These are phyloP conservation scores for Beris chalybata DNA, from an alignment of 2,888 invertebrate genomes.

Conservation along the genomic window DNA sequence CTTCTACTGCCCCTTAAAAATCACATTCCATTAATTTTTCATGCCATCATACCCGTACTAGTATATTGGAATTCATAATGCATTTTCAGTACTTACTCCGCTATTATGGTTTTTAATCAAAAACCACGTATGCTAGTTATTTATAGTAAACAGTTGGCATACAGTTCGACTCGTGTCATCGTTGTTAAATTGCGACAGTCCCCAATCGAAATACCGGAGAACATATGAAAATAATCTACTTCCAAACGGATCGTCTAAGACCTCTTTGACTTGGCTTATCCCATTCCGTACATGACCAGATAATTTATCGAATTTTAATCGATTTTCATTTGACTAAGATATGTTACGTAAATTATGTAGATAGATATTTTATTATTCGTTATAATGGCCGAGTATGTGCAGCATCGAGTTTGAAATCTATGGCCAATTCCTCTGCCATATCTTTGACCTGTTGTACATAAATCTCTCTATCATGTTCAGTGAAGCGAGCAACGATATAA, in stretches of 20 bases:
- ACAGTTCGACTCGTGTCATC: conserved; percentile 21
- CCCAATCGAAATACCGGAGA: conserved; percentile 9
- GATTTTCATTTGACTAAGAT: conserved; percentile 23
- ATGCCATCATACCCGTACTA: too few relatives aligned
- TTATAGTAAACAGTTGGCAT: conserved; percentile 1
- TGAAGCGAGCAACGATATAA: conserved; percentile 9
- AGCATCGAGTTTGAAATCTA: not conserved
- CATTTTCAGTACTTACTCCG: too few relatives aligned
- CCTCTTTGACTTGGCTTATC: not conserved
- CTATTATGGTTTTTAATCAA: too few relatives aligned
- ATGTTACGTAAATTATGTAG: conserved; percentile 5
- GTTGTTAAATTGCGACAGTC: conserved; percentile 11
- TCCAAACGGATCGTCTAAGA: not conserved
- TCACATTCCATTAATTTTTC: too few relatives aligned
- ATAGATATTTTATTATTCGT: not conserved
- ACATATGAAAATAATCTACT: conserved; percentile 3
- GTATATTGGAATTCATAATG: too few relatives aligned
- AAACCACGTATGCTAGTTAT: too few relatives aligned
- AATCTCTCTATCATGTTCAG: conserved; percentile 24
- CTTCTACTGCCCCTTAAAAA: too few relatives aligned
- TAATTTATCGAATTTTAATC: conserved; percentile 27
- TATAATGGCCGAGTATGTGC: not conserved
- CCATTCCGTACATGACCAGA: conserved; percentile 14
- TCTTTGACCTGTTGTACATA: conserved; percentile 26
- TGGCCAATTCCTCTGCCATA: conserved; percentile 9